Conservation (phyloP, 2,797 vertebrate genomes). For the Pseudocheirus occidentalis region DNA sequence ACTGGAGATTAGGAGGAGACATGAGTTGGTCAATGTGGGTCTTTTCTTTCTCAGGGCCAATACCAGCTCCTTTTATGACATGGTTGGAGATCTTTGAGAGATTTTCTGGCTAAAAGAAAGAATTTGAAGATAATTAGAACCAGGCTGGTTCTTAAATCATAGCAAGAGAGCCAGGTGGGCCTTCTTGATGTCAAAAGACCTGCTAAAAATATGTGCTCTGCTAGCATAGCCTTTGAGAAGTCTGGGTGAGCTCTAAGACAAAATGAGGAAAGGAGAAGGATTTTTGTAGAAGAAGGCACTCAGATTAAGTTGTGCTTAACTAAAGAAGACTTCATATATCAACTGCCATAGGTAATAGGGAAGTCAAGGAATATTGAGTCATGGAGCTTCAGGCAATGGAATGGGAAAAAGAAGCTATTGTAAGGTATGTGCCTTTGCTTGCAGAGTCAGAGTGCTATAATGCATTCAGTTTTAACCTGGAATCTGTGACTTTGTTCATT, state of each 20-base stretch:
- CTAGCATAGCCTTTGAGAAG: background rate
- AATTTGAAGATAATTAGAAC: background rate
- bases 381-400: background rate
- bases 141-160: background rate
- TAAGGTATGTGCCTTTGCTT: background rate
- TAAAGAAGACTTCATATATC: too few relatives aligned
- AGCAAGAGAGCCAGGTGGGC: background rate
- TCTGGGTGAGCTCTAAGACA: background rate
- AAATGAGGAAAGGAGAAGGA: background rate
- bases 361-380: slow-evolving; percentile 26
- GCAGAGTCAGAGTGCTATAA: background rate
- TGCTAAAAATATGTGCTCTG: background rate
- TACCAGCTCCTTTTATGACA: background rate
- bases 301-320: too few relatives aligned
- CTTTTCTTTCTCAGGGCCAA: background rate
- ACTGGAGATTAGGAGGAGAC: background rate
- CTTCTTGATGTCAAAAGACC: background rate
- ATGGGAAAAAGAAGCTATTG: background rate
- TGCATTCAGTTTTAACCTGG: background rate
- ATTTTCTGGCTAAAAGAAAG: background rate
- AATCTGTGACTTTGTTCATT: background rate
- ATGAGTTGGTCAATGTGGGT: background rate
- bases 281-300: too few relatives aligned
- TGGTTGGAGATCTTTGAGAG: background rate
- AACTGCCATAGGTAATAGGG: background rate